Base-by-base conservation (phyloP, 2,888 invertebrate species). In the Geotrupes spiniger region DNA sequence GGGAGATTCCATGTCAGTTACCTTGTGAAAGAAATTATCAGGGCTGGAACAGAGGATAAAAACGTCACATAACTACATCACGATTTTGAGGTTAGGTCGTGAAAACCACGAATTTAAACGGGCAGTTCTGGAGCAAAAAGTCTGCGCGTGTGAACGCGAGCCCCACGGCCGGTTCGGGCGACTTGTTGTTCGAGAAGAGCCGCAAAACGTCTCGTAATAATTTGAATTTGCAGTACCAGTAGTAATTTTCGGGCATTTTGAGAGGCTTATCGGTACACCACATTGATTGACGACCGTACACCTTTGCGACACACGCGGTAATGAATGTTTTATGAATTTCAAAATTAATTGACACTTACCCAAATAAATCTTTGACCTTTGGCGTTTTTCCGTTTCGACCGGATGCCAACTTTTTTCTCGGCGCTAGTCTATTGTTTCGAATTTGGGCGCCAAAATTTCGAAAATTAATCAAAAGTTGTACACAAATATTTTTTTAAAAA, bases 1-100 rank as follows among this genome's bases (percentile, higher is more conserved):
- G 62, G 82, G 83, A 62, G 83, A 83, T 75, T 85, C 85, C 82
- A 86, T 82, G 58, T 70, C 70, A 31, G 73, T 72, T 68, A 72
- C 68, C 63, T 73, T 73, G 48, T 70, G 66, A 58, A 74, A 75
- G 64, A 75, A 75, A 59, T 75, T 74, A 62, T 74, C 75, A 49
- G 68, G 65, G 60, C 73, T 73, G 60, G 37, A 70, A 69, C 41
- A 59, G 46, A 62, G 46, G 46, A 54, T 15, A 38, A 31, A 37
- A 48, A 44, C 44, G 41, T 48, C 41, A 51, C 36, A 43, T 26
- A 36, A 11, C 31, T 21, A 33, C 42, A 39, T 36, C 41, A 37
- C 38, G 44, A 52, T 43, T 58, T 56, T 59, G 56, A 63, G 63
- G 63, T 64, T 62, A 63, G 55, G 55, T 58, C 39, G 40, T 26